Percentiles rank a stretch among this genome's conserved stretches.
Conservation (phyloP, 2,888 invertebrate genomes). For the Campoletis raptor region DNA sequence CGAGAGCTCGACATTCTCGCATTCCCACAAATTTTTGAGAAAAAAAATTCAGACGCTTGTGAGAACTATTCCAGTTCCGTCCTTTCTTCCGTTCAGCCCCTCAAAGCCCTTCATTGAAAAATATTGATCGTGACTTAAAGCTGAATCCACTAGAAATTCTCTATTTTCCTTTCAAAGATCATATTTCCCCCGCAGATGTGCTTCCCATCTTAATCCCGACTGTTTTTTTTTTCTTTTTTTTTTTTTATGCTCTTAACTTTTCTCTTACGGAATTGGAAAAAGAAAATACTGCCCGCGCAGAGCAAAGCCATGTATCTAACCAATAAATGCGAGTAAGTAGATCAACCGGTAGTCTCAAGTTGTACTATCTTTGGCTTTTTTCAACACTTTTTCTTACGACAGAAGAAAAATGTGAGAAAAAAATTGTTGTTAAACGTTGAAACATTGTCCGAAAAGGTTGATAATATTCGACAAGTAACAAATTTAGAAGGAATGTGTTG, state of each 20-base stretch:
- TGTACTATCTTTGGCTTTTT: no score
- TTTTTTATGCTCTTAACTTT: neutral
- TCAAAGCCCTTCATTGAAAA: conserved; percentile 20
- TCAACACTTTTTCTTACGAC: no score
- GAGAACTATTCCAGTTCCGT: conserved; percentile 27
- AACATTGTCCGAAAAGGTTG: no score
- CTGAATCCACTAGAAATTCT: conserved; percentile 35
- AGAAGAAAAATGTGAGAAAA: no score
- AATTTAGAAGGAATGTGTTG: neutral
- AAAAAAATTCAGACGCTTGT: conserved; percentile 23
- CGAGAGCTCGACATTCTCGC: neutral
- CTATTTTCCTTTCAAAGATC: conserved; percentile 28
- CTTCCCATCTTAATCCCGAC: neutral
- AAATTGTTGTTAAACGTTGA: no score
- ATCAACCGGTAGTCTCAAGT: no score
- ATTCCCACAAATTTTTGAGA: conserved; percentile 35
- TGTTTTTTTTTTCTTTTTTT: conserved; percentile 19
- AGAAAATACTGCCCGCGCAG: neutral
- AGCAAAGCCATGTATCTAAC: neutral
- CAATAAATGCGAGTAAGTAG: no score
- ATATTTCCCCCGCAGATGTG: conserved; percentile 23
- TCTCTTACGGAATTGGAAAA: neutral
- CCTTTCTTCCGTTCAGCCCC: neutral
- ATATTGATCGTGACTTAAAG: conserved; percentile 28
- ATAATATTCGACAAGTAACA: no score